Evolutionary conservation across 2,888 invertebrate species (phyloP).

Genomic region (Ctenicera cuprea): DNA sequence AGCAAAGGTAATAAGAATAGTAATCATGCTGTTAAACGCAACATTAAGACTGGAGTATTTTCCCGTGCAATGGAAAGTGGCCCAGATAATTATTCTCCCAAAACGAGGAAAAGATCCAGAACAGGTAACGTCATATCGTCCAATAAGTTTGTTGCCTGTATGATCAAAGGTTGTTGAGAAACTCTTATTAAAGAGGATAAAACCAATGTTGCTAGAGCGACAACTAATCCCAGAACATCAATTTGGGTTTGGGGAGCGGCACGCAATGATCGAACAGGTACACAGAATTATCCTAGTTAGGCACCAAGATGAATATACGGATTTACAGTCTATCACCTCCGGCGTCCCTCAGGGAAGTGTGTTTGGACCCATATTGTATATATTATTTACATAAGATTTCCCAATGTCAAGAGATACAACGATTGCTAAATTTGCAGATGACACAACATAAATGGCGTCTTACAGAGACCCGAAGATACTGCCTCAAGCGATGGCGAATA

Average conservation of each 20-base stretch:
- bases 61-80: not conserved
- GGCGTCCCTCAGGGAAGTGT: conserved; percentile 15
- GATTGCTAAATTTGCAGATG: conserved; percentile 19
- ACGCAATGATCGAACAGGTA: not conserved
- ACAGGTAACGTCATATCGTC: no score
- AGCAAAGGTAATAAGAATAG: not conserved
- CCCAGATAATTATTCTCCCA: not conserved
- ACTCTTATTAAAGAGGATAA: no score
- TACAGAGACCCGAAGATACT: not conserved
- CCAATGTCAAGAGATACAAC: not conserved
- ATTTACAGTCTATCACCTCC: not conserved
- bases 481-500: no score
- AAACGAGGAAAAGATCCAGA: conserved; percentile 10
- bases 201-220: not conserved
- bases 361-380: not conserved
- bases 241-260: not conserved
- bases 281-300: conserved; percentile 1
- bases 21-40: conserved; percentile 6
- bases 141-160: not conserved
- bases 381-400: conserved; percentile 6
- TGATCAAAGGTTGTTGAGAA: not conserved
- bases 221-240: no score
- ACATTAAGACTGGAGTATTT: not conserved
- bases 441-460: conserved; percentile 1
- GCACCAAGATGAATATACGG: conserved; percentile 9